Conservation (phyloP, 2,888 invertebrate genomes). For the Agriopis aurantiaria region DNA sequence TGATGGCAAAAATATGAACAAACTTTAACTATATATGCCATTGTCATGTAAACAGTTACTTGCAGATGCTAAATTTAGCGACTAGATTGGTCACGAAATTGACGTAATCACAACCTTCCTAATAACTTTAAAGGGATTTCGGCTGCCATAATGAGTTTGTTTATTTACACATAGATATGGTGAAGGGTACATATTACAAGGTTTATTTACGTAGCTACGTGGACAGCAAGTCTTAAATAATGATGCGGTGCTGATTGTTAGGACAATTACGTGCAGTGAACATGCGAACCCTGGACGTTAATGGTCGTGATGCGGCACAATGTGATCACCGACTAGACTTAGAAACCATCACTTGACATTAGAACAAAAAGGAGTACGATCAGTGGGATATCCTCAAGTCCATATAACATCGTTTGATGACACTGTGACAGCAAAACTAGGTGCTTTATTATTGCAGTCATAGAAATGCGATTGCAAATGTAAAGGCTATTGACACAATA, state of each 20-base stretch:
- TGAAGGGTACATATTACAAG: conserved; percentile 26
- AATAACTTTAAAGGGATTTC: conserved; percentile 22
- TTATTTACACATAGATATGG: conserved; percentile 36
- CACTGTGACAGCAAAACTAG: not conserved
- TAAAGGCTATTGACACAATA: too few species aligned
- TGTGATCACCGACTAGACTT: conserved; percentile 23
- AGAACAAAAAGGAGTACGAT: not conserved
- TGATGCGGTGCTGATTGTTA: conserved; percentile 42
- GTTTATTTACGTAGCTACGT: conserved; percentile 16
- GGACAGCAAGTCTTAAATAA: conserved; percentile 36
- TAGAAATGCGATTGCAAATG: too few species aligned
- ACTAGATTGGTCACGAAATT: conserved; percentile 6
- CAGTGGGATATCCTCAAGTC: not conserved
- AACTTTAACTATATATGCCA: not conserved
- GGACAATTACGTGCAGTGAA: conserved; percentile 61
- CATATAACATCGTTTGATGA: not conserved
- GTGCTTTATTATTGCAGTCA: not conserved
- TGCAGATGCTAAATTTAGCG: conserved; percentile 14
- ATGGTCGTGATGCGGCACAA: conserved; percentile 50
- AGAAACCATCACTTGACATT: not conserved
- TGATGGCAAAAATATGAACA: not conserved
- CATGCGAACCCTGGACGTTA: conserved; percentile 54
- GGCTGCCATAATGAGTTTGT: conserved; percentile 37
- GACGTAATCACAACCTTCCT: conserved; percentile 5
- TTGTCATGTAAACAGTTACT: conserved; percentile 9